Conservation (phyloP, 2,888 invertebrate species). For the Melangyna quadrimaculata region DNA sequence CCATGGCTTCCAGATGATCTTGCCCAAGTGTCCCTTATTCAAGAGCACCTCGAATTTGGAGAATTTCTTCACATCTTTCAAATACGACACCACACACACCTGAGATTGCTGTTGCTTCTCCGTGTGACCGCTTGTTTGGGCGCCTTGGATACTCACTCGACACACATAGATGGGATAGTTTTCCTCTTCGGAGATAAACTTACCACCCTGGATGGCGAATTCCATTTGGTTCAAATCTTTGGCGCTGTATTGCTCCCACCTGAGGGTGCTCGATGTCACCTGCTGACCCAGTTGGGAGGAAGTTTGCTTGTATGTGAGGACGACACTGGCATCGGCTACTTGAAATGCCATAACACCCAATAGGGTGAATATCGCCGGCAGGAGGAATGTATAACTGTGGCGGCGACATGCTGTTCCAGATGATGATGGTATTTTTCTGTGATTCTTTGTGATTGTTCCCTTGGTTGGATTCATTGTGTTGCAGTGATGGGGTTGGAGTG, state of each 20-base stretch:
- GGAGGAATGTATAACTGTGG: constrained; percentile 14
- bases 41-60: constrained; percentile 87
- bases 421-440: constrained; percentile 9
- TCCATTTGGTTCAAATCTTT: constrained; percentile 82
- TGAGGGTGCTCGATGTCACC: constrained; percentile 90
- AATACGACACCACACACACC: constrained; percentile 85
- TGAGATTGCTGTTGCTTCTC: constrained; percentile 82
- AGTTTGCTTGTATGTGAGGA: constrained; percentile 78
- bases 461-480: constrained; percentile 47
- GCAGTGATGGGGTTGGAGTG: background rate
- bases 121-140: constrained; percentile 86
- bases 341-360: constrained; percentile 25
- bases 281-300: constrained; percentile 83
- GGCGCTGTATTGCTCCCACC: constrained; percentile 85
- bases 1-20: constrained; percentile 90
- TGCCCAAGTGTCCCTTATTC: constrained; percentile 89
- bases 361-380: constrained; percentile 18
- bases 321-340: constrained; percentile 67
- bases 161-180: constrained; percentile 86
- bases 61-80: constrained; percentile 83
- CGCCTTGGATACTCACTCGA: constrained; percentile 87
- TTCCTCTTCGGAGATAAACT: constrained; percentile 79
- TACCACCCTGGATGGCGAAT: constrained; percentile 87
- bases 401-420: background rate
- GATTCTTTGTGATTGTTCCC: constrained; percentile 38